Evolutionary conservation across 2,113 vertebrate species (phyloP).

Genomic region (Scomber scombrus): DNA sequence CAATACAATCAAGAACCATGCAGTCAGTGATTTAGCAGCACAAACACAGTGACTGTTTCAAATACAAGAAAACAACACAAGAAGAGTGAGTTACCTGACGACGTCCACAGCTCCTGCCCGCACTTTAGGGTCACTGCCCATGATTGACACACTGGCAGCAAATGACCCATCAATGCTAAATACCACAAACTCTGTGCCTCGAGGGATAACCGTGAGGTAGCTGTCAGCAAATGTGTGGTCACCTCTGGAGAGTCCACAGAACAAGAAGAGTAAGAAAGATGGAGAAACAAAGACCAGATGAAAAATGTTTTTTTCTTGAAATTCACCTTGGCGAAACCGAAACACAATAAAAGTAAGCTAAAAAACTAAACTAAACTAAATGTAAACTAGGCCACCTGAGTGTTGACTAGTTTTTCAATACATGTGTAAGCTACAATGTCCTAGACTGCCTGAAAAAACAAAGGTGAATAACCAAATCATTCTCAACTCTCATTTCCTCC

Average conservation of each 20-base stretch:
- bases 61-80: background rate
- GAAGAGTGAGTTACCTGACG: slow-evolving; percentile 87
- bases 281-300: background rate
- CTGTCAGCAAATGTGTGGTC: slow-evolving; percentile 98
- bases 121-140: slow-evolving; percentile 99
- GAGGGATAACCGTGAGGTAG: slow-evolving; percentile 95
- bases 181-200: slow-evolving; percentile 95
- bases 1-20: slow-evolving; percentile 1
- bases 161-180: slow-evolving; percentile 99
- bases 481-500: too few relatives aligned
- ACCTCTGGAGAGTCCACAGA: slow-evolving; percentile 82
- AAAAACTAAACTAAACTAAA: background rate
- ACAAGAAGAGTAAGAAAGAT: background rate
- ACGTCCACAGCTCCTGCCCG: slow-evolving; percentile 97
- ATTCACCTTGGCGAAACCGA: background rate
- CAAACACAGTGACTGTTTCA: background rate
- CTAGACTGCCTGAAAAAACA: too few relatives aligned
- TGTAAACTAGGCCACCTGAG: too few relatives aligned
- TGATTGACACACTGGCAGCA: slow-evolving; percentile 98
- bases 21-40: background rate
- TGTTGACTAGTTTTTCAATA: too few relatives aligned
- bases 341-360: background rate
- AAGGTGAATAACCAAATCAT: too few relatives aligned
- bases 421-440: too few relatives aligned
- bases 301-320: background rate